These are phyloP conservation scores for Bellardia pandia DNA, from an alignment of 2,888 invertebrate genomes.

Conservation along the genomic window DNA sequence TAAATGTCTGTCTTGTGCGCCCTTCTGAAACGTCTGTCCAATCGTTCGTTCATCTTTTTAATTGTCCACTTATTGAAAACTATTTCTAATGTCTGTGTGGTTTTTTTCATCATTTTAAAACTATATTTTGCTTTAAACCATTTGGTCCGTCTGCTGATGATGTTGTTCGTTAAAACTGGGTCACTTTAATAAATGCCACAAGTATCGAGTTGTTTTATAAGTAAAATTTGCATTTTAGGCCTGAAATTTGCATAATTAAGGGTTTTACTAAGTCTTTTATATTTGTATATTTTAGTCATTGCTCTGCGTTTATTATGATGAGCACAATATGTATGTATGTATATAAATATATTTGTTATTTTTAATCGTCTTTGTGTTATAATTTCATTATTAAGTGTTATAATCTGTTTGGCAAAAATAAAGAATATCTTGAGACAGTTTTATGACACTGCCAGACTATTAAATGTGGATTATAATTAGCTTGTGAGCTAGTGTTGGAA, in stretches of 20 bases:
- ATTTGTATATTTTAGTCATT: neutral
- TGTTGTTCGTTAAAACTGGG: slow-evolving; percentile 64
- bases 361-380: neutral
- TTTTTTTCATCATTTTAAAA: slow-evolving; percentile 14
- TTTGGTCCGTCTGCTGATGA: slow-evolving; percentile 5
- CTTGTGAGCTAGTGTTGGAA: neutral
- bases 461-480: neutral
- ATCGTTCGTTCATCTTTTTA: neutral
- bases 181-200: slow-evolving; percentile 62
- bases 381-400: slow-evolving; percentile 33
- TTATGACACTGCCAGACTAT: neutral
- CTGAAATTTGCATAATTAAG: slow-evolving; percentile 53
- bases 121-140: slow-evolving; percentile 2
- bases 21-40: slow-evolving; percentile 4
- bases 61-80: slow-evolving; percentile 14
- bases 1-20: neutral
- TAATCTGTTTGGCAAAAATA: neutral
- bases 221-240: slow-evolving; percentile 27
- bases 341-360: slow-evolving; percentile 1
- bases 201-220: slow-evolving; percentile 42
- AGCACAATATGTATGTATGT: neutral
- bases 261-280: slow-evolving; percentile 7
- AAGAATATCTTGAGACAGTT: slow-evolving; percentile 6
- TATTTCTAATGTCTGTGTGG: slow-evolving; percentile 28
- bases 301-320: neutral